These are phyloP conservation scores for Chelonus insularis DNA, from an alignment of 1,140 invertebrate genomes.

Conservation along the genomic window DNA sequence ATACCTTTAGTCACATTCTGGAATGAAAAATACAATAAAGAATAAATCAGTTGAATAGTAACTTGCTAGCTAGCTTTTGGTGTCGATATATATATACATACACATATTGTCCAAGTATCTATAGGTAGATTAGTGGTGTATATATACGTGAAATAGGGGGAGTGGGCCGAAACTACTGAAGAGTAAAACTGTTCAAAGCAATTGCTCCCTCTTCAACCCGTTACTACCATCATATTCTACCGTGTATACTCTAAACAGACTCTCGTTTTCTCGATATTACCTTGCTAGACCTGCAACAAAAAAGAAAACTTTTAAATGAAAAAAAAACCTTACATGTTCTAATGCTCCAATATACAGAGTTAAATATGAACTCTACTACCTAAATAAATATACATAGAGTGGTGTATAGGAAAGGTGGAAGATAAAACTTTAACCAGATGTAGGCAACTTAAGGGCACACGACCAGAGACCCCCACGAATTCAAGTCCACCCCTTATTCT, in stretches of 20 bases:
- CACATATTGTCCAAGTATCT: too few species aligned
- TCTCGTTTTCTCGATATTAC: too few species aligned
- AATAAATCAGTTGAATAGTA: neutral
- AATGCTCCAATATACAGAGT: too few species aligned
- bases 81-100: neutral
- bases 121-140: constrained; percentile 29
- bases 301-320: too few species aligned
- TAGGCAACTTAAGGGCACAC: neutral
- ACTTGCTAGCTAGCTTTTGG: neutral
- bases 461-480: neutral
- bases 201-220: constrained; percentile 44
- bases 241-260: too few species aligned
- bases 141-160: constrained; percentile 35
- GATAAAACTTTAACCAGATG: constrained; percentile 4
- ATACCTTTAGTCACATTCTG: neutral
- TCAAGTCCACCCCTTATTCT: constrained; percentile 1
- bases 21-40: neutral
- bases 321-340: too few species aligned
- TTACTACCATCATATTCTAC: constrained; percentile 7
- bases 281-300: too few species aligned
- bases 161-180: constrained; percentile 51
- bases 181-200: constrained; percentile 60
- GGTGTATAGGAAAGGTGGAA: neutral
- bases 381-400: too few species aligned
- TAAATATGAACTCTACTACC: too few species aligned